Evolutionary conservation across 2,888 invertebrate species (phyloP).

Genomic region (Trichacis sp.): DNA sequence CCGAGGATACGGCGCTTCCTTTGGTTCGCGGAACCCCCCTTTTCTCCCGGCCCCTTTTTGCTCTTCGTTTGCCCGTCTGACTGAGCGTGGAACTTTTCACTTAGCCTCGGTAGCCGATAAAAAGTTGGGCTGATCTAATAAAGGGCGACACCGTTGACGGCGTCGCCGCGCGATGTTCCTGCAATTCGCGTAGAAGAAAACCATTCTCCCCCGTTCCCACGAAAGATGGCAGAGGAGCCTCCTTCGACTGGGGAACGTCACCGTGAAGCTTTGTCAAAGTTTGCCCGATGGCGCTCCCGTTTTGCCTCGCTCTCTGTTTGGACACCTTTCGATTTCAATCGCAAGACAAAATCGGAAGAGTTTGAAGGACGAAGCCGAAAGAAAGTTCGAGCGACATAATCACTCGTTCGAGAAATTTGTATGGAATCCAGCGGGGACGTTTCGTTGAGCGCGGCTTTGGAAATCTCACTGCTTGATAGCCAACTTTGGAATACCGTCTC

Average conservation of each 20-base stretch:
- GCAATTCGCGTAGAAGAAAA: conserved; percentile 13
- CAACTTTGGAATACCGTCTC: conserved; percentile 4
- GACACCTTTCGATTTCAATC: conserved; percentile 17
- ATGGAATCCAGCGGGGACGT: conserved; percentile 6
- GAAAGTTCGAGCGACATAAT: conserved; percentile 19
- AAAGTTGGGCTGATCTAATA: conserved; percentile 63
- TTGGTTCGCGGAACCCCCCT: conserved; percentile 10
- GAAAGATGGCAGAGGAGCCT: neutral
- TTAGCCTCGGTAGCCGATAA: conserved; percentile 58
- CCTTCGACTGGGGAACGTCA: neutral
- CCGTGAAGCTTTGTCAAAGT: conserved; percentile 17
- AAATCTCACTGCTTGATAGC: conserved; percentile 9
- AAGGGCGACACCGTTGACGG: conserved; percentile 53
- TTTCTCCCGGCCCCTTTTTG: conserved; percentile 19
- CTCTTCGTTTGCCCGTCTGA: conserved; percentile 27
- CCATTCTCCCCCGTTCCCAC: neutral
- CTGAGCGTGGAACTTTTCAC: conserved; percentile 61
- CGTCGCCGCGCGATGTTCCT: conserved; percentile 25
- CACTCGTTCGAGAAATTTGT: conserved; percentile 18
- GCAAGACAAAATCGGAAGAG: conserved; percentile 12
- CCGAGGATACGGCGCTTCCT: conserved; percentile 36
- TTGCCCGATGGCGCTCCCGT: conserved; percentile 5
- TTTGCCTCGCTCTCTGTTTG: conserved; percentile 12
- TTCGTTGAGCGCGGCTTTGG: conserved; percentile 9
- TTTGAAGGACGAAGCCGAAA: conserved; percentile 9